Conservation (phyloP, 2,797 vertebrate species). For the Arremon brunneinucha region DNA sequence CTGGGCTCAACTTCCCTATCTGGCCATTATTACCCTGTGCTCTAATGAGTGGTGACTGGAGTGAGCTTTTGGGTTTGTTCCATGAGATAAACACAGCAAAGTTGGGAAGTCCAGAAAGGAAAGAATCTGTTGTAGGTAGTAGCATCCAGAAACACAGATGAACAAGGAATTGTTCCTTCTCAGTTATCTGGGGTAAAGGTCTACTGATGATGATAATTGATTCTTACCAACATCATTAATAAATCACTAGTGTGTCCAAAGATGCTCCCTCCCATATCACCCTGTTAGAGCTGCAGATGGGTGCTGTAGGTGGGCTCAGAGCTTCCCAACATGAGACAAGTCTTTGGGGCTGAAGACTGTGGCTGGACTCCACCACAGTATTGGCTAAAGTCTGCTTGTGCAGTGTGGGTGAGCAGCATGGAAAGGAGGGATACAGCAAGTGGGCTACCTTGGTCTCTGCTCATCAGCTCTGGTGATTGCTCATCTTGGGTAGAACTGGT, state of each 20-base stretch:
- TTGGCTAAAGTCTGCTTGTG: background rate
- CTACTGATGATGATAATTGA: background rate
- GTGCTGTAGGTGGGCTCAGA: background rate
- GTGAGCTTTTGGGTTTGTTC: background rate
- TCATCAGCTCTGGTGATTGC: background rate
- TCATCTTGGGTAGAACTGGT: background rate
- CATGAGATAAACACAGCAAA: background rate
- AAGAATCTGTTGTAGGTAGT: background rate
- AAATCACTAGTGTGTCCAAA: background rate
- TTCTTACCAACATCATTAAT: background rate
- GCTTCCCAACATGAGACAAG: accelerated
- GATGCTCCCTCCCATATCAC: background rate
- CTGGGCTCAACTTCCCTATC: background rate
- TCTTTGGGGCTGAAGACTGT: background rate
- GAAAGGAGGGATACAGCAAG: background rate
- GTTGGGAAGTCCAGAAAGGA: background rate
- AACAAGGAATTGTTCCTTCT: background rate
- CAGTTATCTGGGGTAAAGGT: background rate
- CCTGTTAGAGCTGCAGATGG: background rate
- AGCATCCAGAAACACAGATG: background rate
- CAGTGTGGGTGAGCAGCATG: background rate
- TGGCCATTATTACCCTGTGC: background rate
- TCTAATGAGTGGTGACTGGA: background rate
- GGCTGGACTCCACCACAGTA: background rate
- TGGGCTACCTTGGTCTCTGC: background rate